Conservation (phyloP, 2,113 vertebrate genomes). For the Crocuta crocuta region DNA sequence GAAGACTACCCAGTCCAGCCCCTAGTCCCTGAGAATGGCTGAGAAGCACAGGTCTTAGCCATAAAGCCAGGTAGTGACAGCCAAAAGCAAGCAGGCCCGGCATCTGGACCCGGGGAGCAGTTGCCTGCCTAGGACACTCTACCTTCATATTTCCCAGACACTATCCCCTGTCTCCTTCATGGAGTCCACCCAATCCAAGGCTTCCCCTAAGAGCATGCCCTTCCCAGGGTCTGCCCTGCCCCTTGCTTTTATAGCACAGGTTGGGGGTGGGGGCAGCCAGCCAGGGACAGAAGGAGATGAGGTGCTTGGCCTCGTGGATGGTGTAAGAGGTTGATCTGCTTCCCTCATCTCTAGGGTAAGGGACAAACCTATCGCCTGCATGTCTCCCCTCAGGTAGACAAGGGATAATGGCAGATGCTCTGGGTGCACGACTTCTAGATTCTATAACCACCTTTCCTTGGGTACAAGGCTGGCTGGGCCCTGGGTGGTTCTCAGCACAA, state of each 20-base stretch:
- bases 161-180: background rate
- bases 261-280: background rate
- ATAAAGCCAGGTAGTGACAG: background rate
- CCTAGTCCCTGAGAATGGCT: background rate
- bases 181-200: background rate
- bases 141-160: background rate
- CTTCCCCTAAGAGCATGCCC: background rate
- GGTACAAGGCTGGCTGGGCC: background rate
- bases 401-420: background rate
- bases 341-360: background rate
- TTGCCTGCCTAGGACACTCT: background rate
- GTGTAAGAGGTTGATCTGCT: background rate
- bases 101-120: background rate
- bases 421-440: background rate
- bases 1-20: background rate
- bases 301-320: background rate
- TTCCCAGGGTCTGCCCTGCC: background rate
- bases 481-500: conserved; percentile 57
- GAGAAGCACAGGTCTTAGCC: background rate
- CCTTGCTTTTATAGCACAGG: background rate
- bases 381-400: background rate
- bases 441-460: background rate
- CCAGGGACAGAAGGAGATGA: background rate
- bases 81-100: background rate
- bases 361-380: background rate